Evolutionary conservation across 2,888 invertebrate genomes (phyloP), one percentile per base, ranked within the genome.

Genomic region (Slavum lentiscoides): DNA sequence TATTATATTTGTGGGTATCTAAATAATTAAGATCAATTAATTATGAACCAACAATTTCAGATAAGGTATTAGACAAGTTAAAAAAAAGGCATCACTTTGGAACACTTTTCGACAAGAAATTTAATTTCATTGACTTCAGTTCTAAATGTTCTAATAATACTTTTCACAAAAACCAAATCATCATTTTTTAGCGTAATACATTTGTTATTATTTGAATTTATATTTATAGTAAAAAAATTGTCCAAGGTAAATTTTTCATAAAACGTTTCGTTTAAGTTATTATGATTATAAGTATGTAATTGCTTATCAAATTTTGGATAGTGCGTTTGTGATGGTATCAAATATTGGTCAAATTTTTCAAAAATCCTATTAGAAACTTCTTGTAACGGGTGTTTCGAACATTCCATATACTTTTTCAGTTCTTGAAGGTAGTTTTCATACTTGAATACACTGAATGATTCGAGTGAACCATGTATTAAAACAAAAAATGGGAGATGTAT

Each of bases 101-200:
- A 19, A 53, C 23, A 53, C 55, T 69, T 69, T 19, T 30, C 19
- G 1, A 55, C 68, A 53, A 69, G 53, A 53, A 69, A 69, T 55
- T 53, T 69, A 1, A 55, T 55, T 69, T 69, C 30, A 53, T 68
- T 53, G 23, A 23, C 53, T 23, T 15, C 21, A 68, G 49, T 53
- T 8, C n/a, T n/a, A n/a, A n/a, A n/a, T n/a, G n/a, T n/a, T n/a
- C n/a, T n/a, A n/a, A 53, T 0, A 55, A 69, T 69, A 53, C 30
- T 17, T 69, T 69, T 3, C 23, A 55, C 68, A 53, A 53, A 69
- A 2, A 69, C 53, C 19, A 69, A 69, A 69, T 69, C 53, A 55
- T 69, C 55, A 30, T 69, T 69, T 53, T 68, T 68, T 23, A 68
- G 53, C 68, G 53, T 53, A n/a, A 68, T 68, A 8, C n/a, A 53